A percentile compares a stretch with the other conserved stretches of the same genome.
These are phyloP conservation scores for Lathronympha strigana DNA, from an alignment of 2,888 invertebrate species.

Conservation along the genomic window DNA sequence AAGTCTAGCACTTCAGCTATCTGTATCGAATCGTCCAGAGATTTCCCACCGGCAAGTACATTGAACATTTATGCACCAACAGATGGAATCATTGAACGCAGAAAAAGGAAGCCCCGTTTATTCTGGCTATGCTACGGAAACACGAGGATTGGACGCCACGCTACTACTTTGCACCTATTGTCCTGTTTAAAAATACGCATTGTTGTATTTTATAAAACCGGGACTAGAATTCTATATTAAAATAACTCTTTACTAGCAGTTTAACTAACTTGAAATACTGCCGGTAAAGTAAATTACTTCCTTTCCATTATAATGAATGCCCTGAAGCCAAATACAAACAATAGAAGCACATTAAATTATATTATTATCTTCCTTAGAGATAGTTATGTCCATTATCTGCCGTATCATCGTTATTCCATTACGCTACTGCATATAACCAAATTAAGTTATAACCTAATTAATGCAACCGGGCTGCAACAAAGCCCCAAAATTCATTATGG, in stretches of 20 bases:
- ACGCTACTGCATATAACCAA: slow-evolving; percentile 25
- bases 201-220: neutral
- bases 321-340: slow-evolving; percentile 1
- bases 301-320: neutral
- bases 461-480: slow-evolving; percentile 38
- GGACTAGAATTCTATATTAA: neutral
- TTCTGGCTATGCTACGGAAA: neutral
- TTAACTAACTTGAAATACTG: neutral
- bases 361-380: slow-evolving; percentile 11
- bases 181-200: neutral
- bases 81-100: no score
- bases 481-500: slow-evolving; percentile 42
- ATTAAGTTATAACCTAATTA: slow-evolving; percentile 41
- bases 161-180: neutral
- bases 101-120: neutral
- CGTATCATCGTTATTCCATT: slow-evolving; percentile 34
- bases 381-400: slow-evolving; percentile 23
- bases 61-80: slow-evolving; percentile 2
- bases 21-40: neutral
- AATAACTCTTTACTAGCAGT: neutral
- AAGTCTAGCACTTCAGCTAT: neutral
- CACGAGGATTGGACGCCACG: neutral
- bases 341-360: slow-evolving; percentile 8
- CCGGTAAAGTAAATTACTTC: neutral
- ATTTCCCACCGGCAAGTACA: neutral